Evolutionary conservation across 2,888 invertebrate species (phyloP).

Genomic region (Frankliniella intonsa): DNA sequence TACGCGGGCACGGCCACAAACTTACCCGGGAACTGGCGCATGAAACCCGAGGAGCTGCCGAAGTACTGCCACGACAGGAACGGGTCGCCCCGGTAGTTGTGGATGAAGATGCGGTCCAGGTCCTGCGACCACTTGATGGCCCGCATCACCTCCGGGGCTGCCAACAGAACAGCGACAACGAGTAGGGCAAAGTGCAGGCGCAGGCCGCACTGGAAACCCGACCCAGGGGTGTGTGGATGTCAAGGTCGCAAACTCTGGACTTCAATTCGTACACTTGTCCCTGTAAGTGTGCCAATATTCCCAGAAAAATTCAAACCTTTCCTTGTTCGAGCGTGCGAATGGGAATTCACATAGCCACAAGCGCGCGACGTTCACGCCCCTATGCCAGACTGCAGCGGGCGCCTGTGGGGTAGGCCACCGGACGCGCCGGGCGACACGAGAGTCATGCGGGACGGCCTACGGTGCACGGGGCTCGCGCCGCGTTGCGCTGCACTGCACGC

Average conservation of each 20-base stretch:
- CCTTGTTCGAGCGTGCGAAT: no score
- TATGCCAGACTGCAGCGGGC: neutral
- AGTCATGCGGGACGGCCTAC: neutral
- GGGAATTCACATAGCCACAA: no score
- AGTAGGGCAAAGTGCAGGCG: neutral
- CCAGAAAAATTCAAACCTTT: no score
- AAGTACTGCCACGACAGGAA: conserved; percentile 98
- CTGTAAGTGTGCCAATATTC: no score
- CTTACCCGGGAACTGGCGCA: conserved; percentile 89
- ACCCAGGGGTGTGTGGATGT: neutral
- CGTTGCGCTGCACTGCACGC: no score
- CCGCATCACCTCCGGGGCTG: conserved; percentile 76
- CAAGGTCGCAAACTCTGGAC: no score
- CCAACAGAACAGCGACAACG: conserved; percentile 38
- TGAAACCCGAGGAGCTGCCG: conserved; percentile 92
- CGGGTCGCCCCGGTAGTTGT: conserved; percentile 86
- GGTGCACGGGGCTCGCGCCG: neutral
- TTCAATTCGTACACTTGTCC: no score
- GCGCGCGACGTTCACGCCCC: no score
- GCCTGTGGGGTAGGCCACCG: neutral
- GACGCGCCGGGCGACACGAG: neutral
- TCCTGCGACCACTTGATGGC: conserved; percentile 94
- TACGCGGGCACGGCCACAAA: conserved; percentile 3
- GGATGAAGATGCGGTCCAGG: conserved; percentile 81
- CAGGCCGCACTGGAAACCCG: neutral